A percentile compares a stretch with the other conserved stretches of the same genome.
phyloP scores from a whole-genome alignment of 2,797 vertebrate species.

The Bovichtus variegatus region DNA sequence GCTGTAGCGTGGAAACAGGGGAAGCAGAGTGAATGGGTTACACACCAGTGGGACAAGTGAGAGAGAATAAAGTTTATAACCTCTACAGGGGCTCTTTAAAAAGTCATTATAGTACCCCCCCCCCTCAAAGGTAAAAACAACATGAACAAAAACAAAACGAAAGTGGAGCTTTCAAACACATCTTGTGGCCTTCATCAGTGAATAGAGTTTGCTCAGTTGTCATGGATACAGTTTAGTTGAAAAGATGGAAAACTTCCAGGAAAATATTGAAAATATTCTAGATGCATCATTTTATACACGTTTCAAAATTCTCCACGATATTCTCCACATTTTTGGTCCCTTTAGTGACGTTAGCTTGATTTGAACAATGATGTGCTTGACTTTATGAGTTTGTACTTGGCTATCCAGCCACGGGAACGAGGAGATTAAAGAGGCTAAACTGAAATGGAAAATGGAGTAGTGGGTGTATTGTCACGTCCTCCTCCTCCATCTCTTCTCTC shows the following conservation, averaged over 20 bases:
- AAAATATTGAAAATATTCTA: no score
- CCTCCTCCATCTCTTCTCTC: not conserved
- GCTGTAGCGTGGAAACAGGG: slow-evolving; percentile 53
- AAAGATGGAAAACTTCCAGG: not conserved
- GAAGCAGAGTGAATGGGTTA: slow-evolving; percentile 59
- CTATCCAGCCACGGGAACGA: not conserved
- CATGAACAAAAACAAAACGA: not conserved
- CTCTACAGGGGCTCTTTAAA: slow-evolving; percentile 74
- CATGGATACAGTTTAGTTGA: not conserved
- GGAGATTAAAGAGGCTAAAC: not conserved
- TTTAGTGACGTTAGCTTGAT: not conserved
- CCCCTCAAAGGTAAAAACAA: not conserved
- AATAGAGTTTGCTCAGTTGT: not conserved
- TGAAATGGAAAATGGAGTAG: not conserved
- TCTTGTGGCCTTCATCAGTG: not conserved
- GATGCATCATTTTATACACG: no score
- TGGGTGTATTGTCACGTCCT: not conserved
- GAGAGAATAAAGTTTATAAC: slow-evolving; percentile 64
- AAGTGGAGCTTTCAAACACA: not conserved
- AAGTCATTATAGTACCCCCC: slow-evolving; percentile 59
- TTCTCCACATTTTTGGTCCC: not conserved
- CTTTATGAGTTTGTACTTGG: not conserved
- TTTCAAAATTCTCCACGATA: no score
- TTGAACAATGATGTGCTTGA: not conserved
- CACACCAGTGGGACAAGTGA: slow-evolving; percentile 50